Percentiles rank a stretch among this genome's conserved stretches.
Conservation (phyloP, 2,888 invertebrate genomes). For the Pocota personata region DNA sequence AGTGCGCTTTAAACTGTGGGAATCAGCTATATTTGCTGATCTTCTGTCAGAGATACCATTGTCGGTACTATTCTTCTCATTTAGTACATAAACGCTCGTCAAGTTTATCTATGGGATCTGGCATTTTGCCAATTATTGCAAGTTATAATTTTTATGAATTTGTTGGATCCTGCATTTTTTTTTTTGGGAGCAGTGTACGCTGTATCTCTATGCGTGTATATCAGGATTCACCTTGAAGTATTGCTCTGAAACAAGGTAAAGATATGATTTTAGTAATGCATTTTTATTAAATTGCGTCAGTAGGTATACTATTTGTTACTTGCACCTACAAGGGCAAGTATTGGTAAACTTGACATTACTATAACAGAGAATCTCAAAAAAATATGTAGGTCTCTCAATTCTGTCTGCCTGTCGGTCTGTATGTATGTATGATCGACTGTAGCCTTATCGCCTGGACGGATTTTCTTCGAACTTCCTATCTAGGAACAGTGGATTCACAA, state of each 20-base stretch:
- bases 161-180: neutral
- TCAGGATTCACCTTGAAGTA: neutral
- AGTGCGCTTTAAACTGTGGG: neutral
- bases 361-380: too few species aligned
- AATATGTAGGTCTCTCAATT: too few species aligned
- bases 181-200: neutral
- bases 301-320: too few species aligned
- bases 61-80: neutral
- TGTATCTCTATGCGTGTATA: neutral
- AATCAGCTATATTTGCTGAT: neutral
- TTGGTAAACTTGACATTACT: too few species aligned
- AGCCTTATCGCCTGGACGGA: too few species aligned
- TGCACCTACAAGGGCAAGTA: too few species aligned
- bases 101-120: conserved; percentile 10
- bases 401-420: too few species aligned
- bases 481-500: too few species aligned
- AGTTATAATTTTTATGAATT: neutral
- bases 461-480: too few species aligned
- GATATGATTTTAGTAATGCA: neutral
- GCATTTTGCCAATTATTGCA: neutral
- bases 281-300: too few species aligned
- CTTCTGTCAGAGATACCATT: neutral
- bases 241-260: neutral
- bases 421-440: too few species aligned
- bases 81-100: neutral